These are phyloP conservation scores for Zapornia atra DNA, from an alignment of 2,113 vertebrate genomes.

Conservation along the genomic window DNA sequence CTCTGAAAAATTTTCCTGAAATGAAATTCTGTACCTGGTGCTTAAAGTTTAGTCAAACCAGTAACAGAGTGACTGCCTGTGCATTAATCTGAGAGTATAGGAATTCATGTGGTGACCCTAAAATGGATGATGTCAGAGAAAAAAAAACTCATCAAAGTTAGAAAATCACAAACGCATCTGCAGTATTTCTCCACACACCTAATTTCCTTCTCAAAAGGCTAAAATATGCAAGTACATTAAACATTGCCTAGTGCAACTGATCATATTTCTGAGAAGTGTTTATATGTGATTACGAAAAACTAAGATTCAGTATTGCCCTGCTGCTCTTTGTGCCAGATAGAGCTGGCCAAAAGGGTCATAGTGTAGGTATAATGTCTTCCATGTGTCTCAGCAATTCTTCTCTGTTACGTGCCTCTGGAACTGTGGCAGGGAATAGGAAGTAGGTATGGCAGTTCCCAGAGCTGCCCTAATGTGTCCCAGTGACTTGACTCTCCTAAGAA, in stretches of 20 bases:
- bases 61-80: not conserved
- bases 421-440: not conserved
- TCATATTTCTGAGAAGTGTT: constrained; percentile 46
- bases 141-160: constrained; percentile 50
- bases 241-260: not conserved
- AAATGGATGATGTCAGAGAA: constrained; percentile 11
- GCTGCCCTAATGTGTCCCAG: not conserved
- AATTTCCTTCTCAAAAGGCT: constrained; percentile 29
- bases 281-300: not conserved
- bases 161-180: constrained; percentile 33
- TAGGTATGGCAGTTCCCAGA: not conserved
- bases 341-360: not conserved
- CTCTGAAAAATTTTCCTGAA: not conserved
- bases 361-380: constrained; percentile 25
- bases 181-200: constrained; percentile 21
- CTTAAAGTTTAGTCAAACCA: not conserved
- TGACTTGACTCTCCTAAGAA: not conserved
- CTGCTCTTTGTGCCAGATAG: constrained; percentile 5
- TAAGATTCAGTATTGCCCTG: constrained; percentile 13
- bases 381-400: not conserved
- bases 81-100: not conserved
- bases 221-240: constrained; percentile 54
- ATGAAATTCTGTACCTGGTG: not conserved
- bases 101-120: constrained; percentile 18
- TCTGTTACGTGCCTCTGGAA: not conserved